Base-by-base conservation (phyloP, 2,113 vertebrate genomes). In the Siniperca chuatsi region DNA sequence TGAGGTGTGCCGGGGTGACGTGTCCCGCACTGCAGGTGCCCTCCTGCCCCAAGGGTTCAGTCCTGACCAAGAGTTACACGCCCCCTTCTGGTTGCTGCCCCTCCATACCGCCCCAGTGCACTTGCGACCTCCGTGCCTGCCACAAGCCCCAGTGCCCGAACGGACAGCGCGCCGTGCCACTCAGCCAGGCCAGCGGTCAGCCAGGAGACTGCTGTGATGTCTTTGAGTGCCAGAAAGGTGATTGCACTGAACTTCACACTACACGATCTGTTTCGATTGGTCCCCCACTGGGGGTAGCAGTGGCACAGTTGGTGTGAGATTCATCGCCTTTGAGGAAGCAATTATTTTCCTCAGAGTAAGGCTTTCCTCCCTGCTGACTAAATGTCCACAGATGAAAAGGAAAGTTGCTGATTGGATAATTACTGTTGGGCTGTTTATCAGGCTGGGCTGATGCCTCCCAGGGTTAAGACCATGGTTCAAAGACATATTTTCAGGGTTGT, bases 201-300 rank as follows among this genome's bases (percentile, higher is more conserved):
- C 95, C 95, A 4, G 96, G 96, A 79, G 92, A 96, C 90, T 96
- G 96, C 89, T 96, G 96, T 55, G 90, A 95, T 18, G 68, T 90
- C 42, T 94, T 92, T 23, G 93, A 94, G 82, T 96, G 96, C 89
- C 94, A 95, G 78, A 95, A 92, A 96, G 96, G 96, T 96, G 92
- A 94, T 84, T 89, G 20, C 58, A 25, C 77, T 46, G 35, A 79
- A 64, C 48, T 48, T 57, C 44, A 62, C 78, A 44, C 48, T 44
- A 35, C 64, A 70, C 71, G 52, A 37, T 69, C 80, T 57, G 46
- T 72, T 70, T 77, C 15, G 42, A 79, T 80, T 81, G 37, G 46
- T 60, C 71, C 81, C 84, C 77, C 68, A 11, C 86, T 29, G 84
- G 75, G 77, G 75, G 64, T 54, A 74, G 75, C 72, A 57, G 33